phyloP scores from a whole-genome alignment of 2,888 invertebrate species.

The Leptinotarsa tumamoca region DNA sequence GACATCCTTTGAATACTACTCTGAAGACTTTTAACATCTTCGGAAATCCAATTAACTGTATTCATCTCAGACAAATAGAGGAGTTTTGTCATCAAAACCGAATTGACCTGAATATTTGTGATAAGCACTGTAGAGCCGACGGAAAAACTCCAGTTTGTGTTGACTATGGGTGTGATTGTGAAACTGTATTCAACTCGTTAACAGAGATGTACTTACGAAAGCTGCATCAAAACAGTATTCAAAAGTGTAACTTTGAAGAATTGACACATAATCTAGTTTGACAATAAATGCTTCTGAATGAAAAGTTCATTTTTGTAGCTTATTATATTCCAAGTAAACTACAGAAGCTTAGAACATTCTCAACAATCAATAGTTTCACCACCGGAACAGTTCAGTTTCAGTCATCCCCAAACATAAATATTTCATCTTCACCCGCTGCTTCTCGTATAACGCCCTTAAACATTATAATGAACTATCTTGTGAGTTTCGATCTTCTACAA shows the following conservation, averaged over 20 bases:
- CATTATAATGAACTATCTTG: too few species aligned
- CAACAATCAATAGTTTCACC: too few species aligned
- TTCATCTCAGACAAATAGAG: background rate
- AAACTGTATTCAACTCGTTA: background rate
- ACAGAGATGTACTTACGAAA: background rate
- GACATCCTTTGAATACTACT: background rate
- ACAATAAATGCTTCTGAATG: background rate
- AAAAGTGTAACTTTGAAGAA: background rate
- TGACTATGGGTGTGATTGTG: slow-evolving; percentile 1
- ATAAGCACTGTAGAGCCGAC: background rate
- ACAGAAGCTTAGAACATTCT: too few species aligned
- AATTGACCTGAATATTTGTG: background rate
- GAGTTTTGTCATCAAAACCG: background rate
- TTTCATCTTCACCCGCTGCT: too few species aligned
- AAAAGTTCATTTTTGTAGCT: too few species aligned
- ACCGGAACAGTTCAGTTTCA: too few species aligned
- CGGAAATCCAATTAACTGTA: slow-evolving; percentile 1
- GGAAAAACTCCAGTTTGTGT: background rate
- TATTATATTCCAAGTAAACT: too few species aligned
- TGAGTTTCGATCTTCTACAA: too few species aligned
- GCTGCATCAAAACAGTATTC: background rate
- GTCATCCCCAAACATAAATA: too few species aligned
- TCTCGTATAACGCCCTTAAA: too few species aligned
- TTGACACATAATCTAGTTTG: background rate
- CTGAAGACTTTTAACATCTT: background rate